Conservation (phyloP, 2,888 invertebrate genomes). For the Eurois occulta region DNA sequence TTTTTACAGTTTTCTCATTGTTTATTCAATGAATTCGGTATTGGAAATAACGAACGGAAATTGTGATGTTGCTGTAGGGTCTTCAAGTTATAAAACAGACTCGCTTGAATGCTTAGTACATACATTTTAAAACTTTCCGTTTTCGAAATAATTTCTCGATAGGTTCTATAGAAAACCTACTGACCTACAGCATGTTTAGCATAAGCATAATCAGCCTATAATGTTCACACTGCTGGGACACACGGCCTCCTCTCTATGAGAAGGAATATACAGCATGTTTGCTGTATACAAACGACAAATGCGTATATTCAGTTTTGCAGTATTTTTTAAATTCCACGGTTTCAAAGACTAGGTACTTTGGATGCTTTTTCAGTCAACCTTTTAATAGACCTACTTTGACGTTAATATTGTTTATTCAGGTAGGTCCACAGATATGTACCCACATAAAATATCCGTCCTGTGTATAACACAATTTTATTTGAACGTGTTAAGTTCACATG, state of each 20-base stretch:
- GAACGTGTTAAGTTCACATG: constrained; percentile 17
- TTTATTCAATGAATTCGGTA: constrained; percentile 39
- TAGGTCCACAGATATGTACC: background rate
- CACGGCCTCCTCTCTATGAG: no score
- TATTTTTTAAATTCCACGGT: background rate
- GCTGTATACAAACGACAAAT: background rate
- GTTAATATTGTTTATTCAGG: background rate
- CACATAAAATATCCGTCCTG: background rate
- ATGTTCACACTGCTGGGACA: no score
- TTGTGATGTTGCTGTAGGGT: background rate
- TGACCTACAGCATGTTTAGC: background rate
- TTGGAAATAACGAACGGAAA: constrained; percentile 23
- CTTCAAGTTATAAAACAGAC: constrained; percentile 2
- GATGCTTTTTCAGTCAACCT: background rate
- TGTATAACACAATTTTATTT: constrained; percentile 12
- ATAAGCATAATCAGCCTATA: no score
- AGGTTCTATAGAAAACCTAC: background rate
- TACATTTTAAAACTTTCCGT: background rate
- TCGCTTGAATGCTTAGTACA: background rate
- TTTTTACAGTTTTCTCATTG: constrained; percentile 50
- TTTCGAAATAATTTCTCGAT: background rate
- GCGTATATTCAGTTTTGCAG: background rate
- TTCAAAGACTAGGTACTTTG: background rate
- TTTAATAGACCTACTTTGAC: background rate
- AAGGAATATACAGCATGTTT: background rate